These are phyloP conservation scores for Sycobia sp. DNA, from an alignment of 1,140 invertebrate species.

Conservation along the genomic window DNA sequence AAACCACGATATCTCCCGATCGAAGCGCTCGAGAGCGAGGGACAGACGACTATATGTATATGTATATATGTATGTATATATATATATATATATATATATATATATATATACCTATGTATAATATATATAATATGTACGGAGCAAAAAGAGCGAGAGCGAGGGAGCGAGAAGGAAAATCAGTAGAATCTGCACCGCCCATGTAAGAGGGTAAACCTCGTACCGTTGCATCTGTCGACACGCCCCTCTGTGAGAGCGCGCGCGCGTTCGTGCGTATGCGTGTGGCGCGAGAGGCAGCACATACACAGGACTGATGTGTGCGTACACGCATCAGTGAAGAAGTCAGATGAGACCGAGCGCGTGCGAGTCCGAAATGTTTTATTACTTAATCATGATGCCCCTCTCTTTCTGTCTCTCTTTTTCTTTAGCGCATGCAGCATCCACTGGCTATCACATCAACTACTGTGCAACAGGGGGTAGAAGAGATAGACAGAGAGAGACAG, in stretches of 20 bases:
- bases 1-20: conserved; percentile 24
- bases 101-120: too few species aligned
- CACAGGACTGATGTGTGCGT: too few species aligned
- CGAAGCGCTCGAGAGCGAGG: conserved; percentile 4
- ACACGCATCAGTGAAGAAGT: conserved; percentile 20
- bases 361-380: conserved; percentile 29
- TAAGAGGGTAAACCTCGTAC: conserved; percentile 18
- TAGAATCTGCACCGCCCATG: conserved; percentile 26
- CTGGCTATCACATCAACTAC: too few species aligned
- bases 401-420: neutral
- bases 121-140: too few species aligned
- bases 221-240: conserved; percentile 35
- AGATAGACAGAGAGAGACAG: too few species aligned
- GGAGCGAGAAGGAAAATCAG: conserved; percentile 16
- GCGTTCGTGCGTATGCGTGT: neutral
- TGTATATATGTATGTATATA: too few species aligned
- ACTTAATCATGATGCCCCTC: conserved; percentile 30
- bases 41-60: too few species aligned
- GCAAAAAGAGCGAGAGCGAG: neutral
- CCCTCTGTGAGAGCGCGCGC: neutral
- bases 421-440: neutral
- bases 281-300: neutral
- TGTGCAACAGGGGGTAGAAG: too few species aligned
- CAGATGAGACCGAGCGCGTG: conserved; percentile 16
- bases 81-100: too few species aligned